Base-by-base conservation (phyloP, 2,797 vertebrate genomes). In the Luscinia luscinia region DNA sequence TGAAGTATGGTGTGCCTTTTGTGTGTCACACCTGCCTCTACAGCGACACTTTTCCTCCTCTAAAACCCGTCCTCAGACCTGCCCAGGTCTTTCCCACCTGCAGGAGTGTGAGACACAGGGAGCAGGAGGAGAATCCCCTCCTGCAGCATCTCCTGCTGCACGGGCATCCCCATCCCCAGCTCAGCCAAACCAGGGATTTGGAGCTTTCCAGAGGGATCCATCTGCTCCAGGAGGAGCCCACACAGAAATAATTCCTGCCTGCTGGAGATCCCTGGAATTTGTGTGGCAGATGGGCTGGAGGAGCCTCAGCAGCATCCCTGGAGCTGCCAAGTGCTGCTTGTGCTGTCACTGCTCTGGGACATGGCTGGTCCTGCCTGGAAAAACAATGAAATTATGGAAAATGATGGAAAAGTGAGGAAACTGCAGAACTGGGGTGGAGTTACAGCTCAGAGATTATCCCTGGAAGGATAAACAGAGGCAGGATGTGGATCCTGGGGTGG, bases 301-400 rank as follows among this genome's bases (percentile, higher is more conserved):
- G 52, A 76, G 48, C 27, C 87, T 21, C 51, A 20, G 41, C 76
- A 41, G 58, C 59, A 3, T 14, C 62, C 38, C 54, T 1, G 1
- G 58, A 4, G 48, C 19, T 79, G 92, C 94, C 93, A 54, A 73
- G 72, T 15, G 85, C 85, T n/a, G 21, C 61, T 16, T 3, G 80
- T 63, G 74, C 5, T 86, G 67, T 17, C 76, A 38, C 77, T 9
- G 49, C 34, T 32, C 16, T 15, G 70, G 74, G 70, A 57, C 40
- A 2, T 21, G 2, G 61, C 43, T 32, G 26, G 4, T 2, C 3
- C 58, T 4, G 8, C 27, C 63, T 86, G 73, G 34, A 34, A 41
- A 79, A 87, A 46, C 0, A 0, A 66, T 4, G 17, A 19, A 61
- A 22, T 0, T 1, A 9, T 23, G 28, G 26, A 22, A 51, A 52